These are phyloP conservation scores for Mechanitis messenoides DNA, from an alignment of 2,888 invertebrate species.

Conservation along the genomic window DNA sequence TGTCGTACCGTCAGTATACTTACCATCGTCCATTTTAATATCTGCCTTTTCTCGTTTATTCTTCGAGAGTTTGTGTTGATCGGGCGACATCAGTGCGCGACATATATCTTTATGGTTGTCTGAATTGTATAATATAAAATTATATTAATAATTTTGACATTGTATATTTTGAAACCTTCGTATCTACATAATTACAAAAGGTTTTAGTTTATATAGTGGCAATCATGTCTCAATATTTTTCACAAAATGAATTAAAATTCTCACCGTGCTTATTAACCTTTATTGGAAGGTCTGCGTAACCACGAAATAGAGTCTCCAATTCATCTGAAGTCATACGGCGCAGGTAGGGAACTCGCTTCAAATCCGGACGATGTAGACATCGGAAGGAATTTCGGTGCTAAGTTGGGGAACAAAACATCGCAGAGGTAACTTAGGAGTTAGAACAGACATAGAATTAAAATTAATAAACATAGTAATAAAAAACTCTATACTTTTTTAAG, in stretches of 20 bases:
- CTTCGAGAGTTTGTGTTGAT: constrained; percentile 11
- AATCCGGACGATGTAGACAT: constrained; percentile 64
- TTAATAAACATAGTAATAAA: no score
- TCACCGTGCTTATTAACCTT: constrained; percentile 37
- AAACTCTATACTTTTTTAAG: no score
- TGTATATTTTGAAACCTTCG: not conserved
- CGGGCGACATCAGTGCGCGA: constrained; percentile 1
- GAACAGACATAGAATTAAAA: not conserved
- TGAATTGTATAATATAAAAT: constrained; percentile 9
- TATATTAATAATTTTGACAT: not conserved
- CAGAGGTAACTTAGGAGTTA: no score
- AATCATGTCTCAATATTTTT: not conserved
- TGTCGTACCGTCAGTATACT: not conserved
- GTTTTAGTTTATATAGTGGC: not conserved
- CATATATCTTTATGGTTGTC: constrained; percentile 13
- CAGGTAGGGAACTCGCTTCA: constrained; percentile 65
- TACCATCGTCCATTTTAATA: constrained; percentile 17
- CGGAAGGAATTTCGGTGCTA: constrained; percentile 71
- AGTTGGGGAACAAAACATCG: not conserved
- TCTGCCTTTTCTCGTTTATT: constrained; percentile 12
- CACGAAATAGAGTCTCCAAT: constrained; percentile 59
- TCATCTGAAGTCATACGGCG: constrained; percentile 65
- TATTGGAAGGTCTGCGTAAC: constrained; percentile 51
- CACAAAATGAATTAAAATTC: not conserved
- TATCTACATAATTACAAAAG: not conserved